Percentiles rank a stretch among this genome's conserved stretches.
Evolutionary conservation across 2,888 invertebrate genomes (phyloP).

Genomic region (Spilosoma lubricipeda): DNA sequence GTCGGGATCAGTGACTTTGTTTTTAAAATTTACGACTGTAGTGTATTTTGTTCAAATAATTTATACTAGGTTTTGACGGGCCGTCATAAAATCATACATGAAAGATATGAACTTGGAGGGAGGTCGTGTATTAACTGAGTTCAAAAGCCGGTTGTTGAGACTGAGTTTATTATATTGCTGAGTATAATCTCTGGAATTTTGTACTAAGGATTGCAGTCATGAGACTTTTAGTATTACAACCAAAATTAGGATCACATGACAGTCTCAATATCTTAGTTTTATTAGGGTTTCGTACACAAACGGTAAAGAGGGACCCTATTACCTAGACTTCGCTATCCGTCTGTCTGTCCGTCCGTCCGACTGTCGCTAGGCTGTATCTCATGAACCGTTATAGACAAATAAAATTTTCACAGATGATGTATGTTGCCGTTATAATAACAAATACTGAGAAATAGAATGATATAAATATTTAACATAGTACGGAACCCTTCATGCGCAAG

Average conservation of each 20-base stretch:
- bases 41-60: conserved; percentile 7
- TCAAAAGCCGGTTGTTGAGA: background rate
- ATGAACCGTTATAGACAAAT: too few relatives aligned
- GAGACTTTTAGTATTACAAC: background rate
- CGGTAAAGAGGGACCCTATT: too few relatives aligned
- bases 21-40: conserved; percentile 16
- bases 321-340: too few relatives aligned
- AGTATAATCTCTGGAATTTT: background rate
- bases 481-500: too few relatives aligned
- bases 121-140: background rate
- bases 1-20: conserved; percentile 40
- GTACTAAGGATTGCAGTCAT: background rate
- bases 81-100: background rate
- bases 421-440: too few relatives aligned
- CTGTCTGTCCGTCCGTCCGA: too few relatives aligned
- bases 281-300: background rate
- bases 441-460: too few relatives aligned
- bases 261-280: background rate
- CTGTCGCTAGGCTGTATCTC: too few relatives aligned
- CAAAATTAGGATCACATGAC: background rate
- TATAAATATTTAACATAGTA: too few relatives aligned
- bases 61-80: background rate
- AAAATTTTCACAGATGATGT: too few relatives aligned
- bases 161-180: background rate
- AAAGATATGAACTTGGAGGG: background rate